Evolutionary conservation across 2,888 invertebrate genomes (phyloP), one percentile per base, ranked within the genome.

Genomic region (Teleogryllus oceanicus): DNA sequence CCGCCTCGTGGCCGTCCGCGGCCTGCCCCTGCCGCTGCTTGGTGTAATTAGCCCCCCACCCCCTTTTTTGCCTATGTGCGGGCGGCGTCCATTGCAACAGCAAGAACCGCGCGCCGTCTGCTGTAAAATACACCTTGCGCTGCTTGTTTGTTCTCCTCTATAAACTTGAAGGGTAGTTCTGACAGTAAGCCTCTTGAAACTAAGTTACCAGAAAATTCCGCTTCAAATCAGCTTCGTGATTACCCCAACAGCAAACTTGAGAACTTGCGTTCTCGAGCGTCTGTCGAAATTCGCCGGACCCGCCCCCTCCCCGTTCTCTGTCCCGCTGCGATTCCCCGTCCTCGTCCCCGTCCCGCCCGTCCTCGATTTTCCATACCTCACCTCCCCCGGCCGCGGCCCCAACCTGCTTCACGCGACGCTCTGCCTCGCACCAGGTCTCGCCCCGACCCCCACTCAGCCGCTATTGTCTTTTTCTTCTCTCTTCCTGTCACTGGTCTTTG

Each of bases 91-190:
- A 18, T 62, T 62, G n/a, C 62, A 18, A 62, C 62, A 13, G 62
- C 62, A 62, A 62, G 62, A 62, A 62, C 3, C 62, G 37, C 24
- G 37, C 62, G 62, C 11, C n/a, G 62, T 62, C n/a, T n/a, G 62
- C 62, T 11, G 62, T 62, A 62, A 62, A 62, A 62, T 62, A 62
- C 62, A 62, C 62, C 62, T 62, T 62, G 62, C 16, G n/a, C n/a
- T 16, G 62, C 62, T 62, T 62, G 62, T 62, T 62, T 62, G 62
- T 62, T 18, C 62, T 62, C n/a, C 16, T n/a, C 62, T 62, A 62
- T 62, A 62, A 62, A 62, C 62, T 62, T 62, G 62, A 62, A 62
- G 62, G 62, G 62, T 62, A 62, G 62, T 62, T 62, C 62, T 62
- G 62, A 62, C 62, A 18, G 62, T 62, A 62, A 62, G 62, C 62